These are phyloP conservation scores for Orientallactaga bullata DNA, from an alignment of 2,113 vertebrate species.

Conservation along the genomic window DNA sequence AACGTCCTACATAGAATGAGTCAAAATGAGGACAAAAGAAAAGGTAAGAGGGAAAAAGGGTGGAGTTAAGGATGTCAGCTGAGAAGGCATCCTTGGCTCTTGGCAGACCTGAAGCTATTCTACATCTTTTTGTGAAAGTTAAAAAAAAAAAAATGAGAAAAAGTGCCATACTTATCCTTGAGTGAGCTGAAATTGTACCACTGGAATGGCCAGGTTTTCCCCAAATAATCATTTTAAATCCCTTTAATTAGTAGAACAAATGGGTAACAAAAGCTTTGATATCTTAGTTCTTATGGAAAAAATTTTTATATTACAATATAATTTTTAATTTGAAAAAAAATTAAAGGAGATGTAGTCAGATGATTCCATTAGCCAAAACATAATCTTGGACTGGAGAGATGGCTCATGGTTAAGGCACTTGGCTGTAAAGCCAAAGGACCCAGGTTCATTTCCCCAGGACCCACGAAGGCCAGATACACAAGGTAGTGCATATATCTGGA, in stretches of 20 bases:
- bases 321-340: conserved; percentile 45
- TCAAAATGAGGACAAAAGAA: conserved; percentile 40
- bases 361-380: neutral
- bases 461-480: too few species aligned
- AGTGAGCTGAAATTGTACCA: conserved; percentile 9
- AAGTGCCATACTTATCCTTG: neutral
- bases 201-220: conserved; percentile 6
- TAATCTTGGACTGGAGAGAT: too few species aligned
- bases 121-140: conserved; percentile 3
- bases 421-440: too few species aligned
- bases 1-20: conserved; percentile 11
- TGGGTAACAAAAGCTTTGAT: neutral
- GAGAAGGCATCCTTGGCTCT: neutral
- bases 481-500: too few species aligned
- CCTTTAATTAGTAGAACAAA: conserved; percentile 42
- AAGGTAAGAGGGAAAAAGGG: conserved; percentile 19
- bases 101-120: neutral
- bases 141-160: neutral
- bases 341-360: conserved; percentile 37
- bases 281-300: neutral
- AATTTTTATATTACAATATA: neutral
- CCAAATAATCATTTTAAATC: conserved; percentile 5
- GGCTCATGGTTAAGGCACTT: too few species aligned
- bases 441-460: too few species aligned
- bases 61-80: neutral